These are phyloP conservation scores for Phymatocera aterrima DNA, from an alignment of 2,888 invertebrate genomes.

Conservation along the genomic window DNA sequence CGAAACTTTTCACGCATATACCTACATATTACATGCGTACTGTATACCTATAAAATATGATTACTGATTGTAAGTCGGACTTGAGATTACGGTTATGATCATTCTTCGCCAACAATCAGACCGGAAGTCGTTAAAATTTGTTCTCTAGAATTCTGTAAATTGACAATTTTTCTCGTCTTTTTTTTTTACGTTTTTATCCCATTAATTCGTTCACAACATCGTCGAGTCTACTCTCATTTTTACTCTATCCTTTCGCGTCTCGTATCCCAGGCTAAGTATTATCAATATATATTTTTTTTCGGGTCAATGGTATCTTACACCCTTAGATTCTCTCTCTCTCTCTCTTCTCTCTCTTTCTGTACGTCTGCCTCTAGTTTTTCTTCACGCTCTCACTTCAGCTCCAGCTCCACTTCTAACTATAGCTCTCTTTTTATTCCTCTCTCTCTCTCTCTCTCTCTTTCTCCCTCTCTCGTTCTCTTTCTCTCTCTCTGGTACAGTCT, in stretches of 20 bases:
- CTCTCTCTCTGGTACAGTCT: constrained; percentile 20
- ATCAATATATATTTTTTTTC: too few species aligned
- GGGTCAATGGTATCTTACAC: not conserved
- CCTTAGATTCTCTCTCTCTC: constrained; percentile 20
- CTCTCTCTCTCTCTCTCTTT: constrained; percentile 23
- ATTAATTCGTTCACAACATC: not conserved
- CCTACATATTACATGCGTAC: too few species aligned
- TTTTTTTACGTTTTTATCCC: not conserved
- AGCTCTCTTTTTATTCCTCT: not conserved
- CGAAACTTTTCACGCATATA: not conserved
- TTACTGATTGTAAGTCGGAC: too few species aligned
- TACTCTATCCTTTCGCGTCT: constrained; percentile 16
- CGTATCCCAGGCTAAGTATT: not conserved
- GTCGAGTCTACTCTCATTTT: not conserved
- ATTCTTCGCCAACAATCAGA: too few species aligned
- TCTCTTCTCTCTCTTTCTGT: constrained; percentile 20
- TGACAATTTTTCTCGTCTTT: not conserved
- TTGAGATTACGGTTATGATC: too few species aligned
- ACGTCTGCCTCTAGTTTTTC: not conserved
- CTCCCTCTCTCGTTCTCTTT: constrained; percentile 11
- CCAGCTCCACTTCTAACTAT: too few species aligned
- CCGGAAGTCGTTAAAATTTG: too few species aligned
- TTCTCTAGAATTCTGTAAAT: too few species aligned
- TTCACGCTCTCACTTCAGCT: constrained; percentile 38
- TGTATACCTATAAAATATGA: too few species aligned